Evolutionary conservation across 2,113 vertebrate species (phyloP), one percentile per base, ranked within the genome.

Genomic region (Chaetura pelagica): DNA sequence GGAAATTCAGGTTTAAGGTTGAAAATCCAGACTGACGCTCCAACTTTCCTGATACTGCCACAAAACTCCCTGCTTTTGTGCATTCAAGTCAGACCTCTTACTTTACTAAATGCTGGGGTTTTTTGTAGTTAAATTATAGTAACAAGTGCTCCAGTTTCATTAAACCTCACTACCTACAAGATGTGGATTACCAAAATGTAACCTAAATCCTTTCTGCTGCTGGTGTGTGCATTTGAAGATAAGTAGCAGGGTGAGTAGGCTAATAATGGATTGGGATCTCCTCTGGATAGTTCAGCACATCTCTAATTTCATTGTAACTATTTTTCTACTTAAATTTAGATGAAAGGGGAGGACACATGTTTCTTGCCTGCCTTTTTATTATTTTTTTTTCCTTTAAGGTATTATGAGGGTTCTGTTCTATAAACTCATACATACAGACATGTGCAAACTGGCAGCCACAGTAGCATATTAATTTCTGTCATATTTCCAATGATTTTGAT

Each of bases 171-270:
- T 48, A 94, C 87, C 92, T 96, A 97, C 96, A 97, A 97, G 96
- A 90, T 96, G 24, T 96, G 96, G 96, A 97, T 97, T 97, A 96
- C 87, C 89, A 66, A 94, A 95, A 96, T 69, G 67, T 80, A 96
- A 96, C 95, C 77, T 57, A 90, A 96, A 96, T 97, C 96, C 92
- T 91, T 94, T 67, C 93, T 97, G 93, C 87, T 89, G 71, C 35
- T 93, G 92, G 24, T 26, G 79, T 96, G 94, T 95, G 95, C 77
- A 75, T 84, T 93, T 95, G 96, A 72, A 97, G 97, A 97, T 97
- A 97, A 97, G 94, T 96, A 46, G 75, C 66, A 75, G 95, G 93
- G 91, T 93, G 83, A 96, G 83, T 12, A 90, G 94, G 95, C 85
- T 96, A 92, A 97, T 95, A 96, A 92, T 48, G 92, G 90, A 61